phyloP scores from a whole-genome alignment of 2,888 invertebrate genomes.

The Drosophila prostipennis region DNA sequence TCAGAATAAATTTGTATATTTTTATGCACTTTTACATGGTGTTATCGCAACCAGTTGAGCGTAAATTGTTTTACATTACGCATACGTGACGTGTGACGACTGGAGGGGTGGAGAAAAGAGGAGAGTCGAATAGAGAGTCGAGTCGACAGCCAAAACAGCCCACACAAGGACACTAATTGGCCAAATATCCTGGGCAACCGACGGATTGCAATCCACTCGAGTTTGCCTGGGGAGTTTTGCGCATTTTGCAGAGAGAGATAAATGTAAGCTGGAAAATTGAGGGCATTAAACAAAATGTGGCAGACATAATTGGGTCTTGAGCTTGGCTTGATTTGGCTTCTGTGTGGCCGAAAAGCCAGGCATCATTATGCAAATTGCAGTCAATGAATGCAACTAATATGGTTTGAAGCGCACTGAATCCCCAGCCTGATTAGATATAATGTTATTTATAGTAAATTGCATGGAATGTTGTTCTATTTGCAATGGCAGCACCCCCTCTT shows the following conservation, averaged over 20 bases:
- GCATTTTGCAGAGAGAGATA: neutral
- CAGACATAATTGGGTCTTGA: conserved; percentile 19
- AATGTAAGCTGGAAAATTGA: conserved; percentile 14
- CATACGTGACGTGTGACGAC: conserved; percentile 49
- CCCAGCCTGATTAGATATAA: conserved; percentile 25
- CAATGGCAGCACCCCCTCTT: neutral
- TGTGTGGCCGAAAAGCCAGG: neutral
- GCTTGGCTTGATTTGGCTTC: conserved; percentile 4
- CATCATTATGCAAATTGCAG: conserved; percentile 49
- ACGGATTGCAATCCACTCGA: conserved; percentile 13
- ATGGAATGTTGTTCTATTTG: conserved; percentile 12
- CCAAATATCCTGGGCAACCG: conserved; percentile 31
- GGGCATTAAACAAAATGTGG: conserved; percentile 25
- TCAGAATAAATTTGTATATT: too few species aligned
- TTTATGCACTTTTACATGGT: conserved; percentile 1
- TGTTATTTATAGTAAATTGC: conserved; percentile 42
- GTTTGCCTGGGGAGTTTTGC: conserved; percentile 13
- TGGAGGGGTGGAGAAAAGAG: neutral
- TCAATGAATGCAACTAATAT: conserved; percentile 30
- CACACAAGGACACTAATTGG: conserved; percentile 45
- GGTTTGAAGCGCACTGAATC: neutral
- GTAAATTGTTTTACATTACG: conserved; percentile 35
- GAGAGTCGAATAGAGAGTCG: too few species aligned
- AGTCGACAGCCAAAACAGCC: conserved; percentile 3
- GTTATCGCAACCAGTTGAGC: conserved; percentile 1